A percentile compares a stretch with the other conserved stretches of the same genome.
phyloP scores from a whole-genome alignment of 2,113 vertebrate species.

The Ammodramus savannarum region DNA sequence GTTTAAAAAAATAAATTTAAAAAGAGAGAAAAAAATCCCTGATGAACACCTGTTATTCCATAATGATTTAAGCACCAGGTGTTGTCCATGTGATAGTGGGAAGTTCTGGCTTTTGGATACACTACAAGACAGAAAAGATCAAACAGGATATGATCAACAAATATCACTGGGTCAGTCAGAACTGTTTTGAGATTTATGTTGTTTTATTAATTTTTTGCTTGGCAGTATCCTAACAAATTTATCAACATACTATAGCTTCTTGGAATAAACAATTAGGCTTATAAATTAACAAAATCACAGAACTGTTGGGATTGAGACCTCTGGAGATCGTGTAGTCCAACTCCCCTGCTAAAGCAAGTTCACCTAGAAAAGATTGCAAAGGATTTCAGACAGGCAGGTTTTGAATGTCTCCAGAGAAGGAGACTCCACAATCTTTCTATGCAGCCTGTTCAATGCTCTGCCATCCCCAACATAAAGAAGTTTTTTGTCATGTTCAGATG shows the following conservation, averaged over 20 bases:
- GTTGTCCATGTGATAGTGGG: neutral
- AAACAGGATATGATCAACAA: neutral
- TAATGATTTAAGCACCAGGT: neutral
- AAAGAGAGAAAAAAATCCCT: too few relatives aligned
- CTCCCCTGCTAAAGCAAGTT: neutral
- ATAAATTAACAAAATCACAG: neutral
- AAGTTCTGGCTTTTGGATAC: neutral
- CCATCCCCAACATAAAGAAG: neutral
- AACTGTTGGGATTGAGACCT: neutral
- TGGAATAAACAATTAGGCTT: neutral
- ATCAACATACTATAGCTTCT: neutral
- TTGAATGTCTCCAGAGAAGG: neutral
- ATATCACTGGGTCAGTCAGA: neutral
- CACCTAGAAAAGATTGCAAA: neutral
- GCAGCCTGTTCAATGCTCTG: neutral
- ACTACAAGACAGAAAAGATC: neutral
- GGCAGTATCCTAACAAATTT: neutral
- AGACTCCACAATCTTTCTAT: neutral
- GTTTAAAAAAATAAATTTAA: neutral
- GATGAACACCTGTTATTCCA: neutral
- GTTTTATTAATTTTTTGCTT: neutral
- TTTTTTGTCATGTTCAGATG: neutral
- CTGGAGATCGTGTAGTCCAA: neutral
- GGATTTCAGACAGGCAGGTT: accelerated
- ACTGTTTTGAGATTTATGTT: neutral